phyloP scores from a whole-genome alignment of 2,888 invertebrate genomes.

The Alviniconcha strummeri region DNA sequence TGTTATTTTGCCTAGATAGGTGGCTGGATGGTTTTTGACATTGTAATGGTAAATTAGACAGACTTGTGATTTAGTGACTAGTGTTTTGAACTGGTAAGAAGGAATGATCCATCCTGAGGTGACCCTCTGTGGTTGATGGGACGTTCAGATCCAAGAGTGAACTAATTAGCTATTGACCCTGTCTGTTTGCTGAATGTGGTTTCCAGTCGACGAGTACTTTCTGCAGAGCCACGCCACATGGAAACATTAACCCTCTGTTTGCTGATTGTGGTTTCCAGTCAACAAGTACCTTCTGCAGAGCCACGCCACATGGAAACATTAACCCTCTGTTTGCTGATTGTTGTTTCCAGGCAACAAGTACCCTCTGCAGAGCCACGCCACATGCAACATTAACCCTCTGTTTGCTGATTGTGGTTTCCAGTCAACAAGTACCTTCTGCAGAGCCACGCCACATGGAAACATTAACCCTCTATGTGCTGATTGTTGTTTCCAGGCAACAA shows the following conservation, averaged over 20 bases:
- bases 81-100: too few species aligned
- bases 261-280: slow-evolving; percentile 38
- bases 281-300: slow-evolving; percentile 59
- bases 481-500: slow-evolving; percentile 58
- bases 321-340: too few species aligned
- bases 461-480: neutral
- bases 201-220: slow-evolving; percentile 58
- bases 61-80: too few species aligned
- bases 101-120: too few species aligned
- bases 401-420: too few species aligned
- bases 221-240: slow-evolving; percentile 49
- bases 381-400: slow-evolving; percentile 41
- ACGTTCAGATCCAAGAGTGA: too few species aligned
- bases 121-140: too few species aligned
- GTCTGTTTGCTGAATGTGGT: too few species aligned
- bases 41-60: too few species aligned
- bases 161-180: too few species aligned
- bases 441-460: slow-evolving; percentile 47
- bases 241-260: slow-evolving; percentile 29
- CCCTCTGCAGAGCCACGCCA: slow-evolving; percentile 49
- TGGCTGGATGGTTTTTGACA: too few species aligned
- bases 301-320: slow-evolving; percentile 44
- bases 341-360: slow-evolving; percentile 54
- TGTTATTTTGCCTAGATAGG: too few species aligned
- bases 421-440: slow-evolving; percentile 62